Percentiles rank a stretch among this genome's conserved stretches.
Conservation (phyloP, 1,140 invertebrate genomes). For the Pseudomyrmex dendroicus region DNA sequence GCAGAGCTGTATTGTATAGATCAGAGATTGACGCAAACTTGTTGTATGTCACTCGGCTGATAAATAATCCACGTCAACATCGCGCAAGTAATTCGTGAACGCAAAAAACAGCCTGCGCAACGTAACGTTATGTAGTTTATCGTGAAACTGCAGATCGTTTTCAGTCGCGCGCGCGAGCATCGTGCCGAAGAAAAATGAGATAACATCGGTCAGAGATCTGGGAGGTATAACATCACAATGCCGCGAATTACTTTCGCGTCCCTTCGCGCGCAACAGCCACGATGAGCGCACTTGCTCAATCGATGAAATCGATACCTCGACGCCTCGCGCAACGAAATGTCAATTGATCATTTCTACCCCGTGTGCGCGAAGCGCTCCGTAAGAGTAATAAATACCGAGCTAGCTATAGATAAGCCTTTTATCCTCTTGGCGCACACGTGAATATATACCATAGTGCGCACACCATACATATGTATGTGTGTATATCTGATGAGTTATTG, state of each 20-base stretch:
- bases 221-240: neutral
- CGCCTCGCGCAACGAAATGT: conserved; percentile 64
- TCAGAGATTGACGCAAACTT: conserved; percentile 54
- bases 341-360: conserved; percentile 65
- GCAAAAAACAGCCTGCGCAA: neutral
- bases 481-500: conserved; percentile 66
- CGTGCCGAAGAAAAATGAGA: conserved; percentile 28
- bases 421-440: conserved; percentile 16
- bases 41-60: conserved; percentile 14
- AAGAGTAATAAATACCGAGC: conserved; percentile 63
- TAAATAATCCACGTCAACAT: neutral
- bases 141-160: neutral
- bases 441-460: neutral
- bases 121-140: neutral
- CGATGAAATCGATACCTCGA: conserved; percentile 71
- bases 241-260: conserved; percentile 64
- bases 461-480: neutral
- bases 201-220: conserved; percentile 5
- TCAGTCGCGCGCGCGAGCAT: conserved; percentile 20
- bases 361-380: neutral
- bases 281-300: conserved; percentile 59
- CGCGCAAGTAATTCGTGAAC: conserved; percentile 5
- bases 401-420: conserved; percentile 16
- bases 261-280: conserved; percentile 27
- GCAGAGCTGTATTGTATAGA: conserved; percentile 1